phyloP scores from a whole-genome alignment of 2,113 vertebrate genomes.

The Muntiacus muntjak region DNA sequence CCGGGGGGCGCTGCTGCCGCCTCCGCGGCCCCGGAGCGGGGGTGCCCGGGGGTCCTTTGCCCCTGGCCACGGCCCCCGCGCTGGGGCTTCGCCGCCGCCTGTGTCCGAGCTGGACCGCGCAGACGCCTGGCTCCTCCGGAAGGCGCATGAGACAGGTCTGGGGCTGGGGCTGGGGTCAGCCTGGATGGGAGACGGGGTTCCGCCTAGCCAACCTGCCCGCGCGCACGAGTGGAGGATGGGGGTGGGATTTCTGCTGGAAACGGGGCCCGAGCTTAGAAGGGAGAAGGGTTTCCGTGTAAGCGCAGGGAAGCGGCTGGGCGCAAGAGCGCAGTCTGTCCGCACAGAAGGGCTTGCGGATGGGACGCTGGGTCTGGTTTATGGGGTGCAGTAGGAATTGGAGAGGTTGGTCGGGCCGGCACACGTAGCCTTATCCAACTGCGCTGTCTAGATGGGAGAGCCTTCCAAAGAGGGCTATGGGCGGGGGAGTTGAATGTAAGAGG shows the following conservation, averaged over 20 bases:
- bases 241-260: neutral
- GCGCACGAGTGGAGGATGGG: too few relatives aligned
- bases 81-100: conserved; percentile 47
- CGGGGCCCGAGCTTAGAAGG: neutral
- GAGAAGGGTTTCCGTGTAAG: neutral
- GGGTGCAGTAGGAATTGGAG: neutral
- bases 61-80: conserved; percentile 58
- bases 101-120: conserved; percentile 75
- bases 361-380: neutral
- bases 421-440: neutral
- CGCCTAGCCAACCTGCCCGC: neutral
- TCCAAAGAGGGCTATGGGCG: neutral
- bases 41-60: conserved; percentile 56
- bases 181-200: rapidly evolving
- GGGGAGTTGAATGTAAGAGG: neutral
- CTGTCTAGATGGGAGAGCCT: neutral
- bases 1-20: conserved; percentile 61
- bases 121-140: conserved; percentile 78
- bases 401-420: neutral
- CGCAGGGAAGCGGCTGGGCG: neutral
- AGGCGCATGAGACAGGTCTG: conserved; percentile 77
- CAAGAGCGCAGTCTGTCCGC: neutral
- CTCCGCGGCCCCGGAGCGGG: conserved; percentile 59
- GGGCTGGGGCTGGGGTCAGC: neutral
- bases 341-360: neutral